A percentile compares a stretch with the other conserved stretches of the same genome.
Evolutionary conservation across 2,113 vertebrate genomes (phyloP).

Genomic region (Antigone vipio): DNA sequence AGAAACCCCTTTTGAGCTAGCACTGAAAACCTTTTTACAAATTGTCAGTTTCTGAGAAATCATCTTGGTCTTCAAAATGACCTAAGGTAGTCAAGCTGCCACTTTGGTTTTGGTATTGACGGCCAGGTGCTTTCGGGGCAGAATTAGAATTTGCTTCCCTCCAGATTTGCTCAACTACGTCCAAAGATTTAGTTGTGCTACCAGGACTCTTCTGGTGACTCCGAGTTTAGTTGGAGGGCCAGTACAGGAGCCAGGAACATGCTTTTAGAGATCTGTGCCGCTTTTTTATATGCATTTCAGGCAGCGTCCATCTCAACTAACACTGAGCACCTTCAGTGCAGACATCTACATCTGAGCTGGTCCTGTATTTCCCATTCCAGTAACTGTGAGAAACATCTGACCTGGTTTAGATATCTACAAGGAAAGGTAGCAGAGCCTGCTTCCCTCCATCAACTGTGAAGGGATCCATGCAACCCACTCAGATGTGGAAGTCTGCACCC

Average conservation of each 20-base stretch:
- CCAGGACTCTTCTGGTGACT: background rate
- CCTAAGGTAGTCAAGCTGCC: background rate
- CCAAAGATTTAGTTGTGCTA: background rate
- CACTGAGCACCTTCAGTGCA: background rate
- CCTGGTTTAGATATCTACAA: background rate
- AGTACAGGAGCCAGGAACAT: background rate
- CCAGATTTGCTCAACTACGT: background rate
- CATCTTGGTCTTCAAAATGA: background rate
- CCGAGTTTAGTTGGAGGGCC: background rate
- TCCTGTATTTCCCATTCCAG: background rate
- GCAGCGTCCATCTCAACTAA: background rate
- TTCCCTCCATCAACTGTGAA: background rate
- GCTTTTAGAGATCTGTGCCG: background rate
- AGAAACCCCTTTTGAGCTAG: background rate
- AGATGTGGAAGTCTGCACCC: background rate
- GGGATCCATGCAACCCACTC: fast-evolving
- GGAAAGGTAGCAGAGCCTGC: background rate
- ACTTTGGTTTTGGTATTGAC: background rate
- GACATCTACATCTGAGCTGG: background rate
- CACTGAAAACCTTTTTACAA: background rate
- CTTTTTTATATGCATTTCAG: background rate
- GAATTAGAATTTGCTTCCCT: background rate
- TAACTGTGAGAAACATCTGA: background rate
- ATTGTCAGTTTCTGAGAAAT: background rate
- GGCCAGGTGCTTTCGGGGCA: background rate